Evolutionary conservation across 2,113 vertebrate genomes (phyloP), one percentile per base, ranked within the genome.

Genomic region (Pungitius pungitius): DNA sequence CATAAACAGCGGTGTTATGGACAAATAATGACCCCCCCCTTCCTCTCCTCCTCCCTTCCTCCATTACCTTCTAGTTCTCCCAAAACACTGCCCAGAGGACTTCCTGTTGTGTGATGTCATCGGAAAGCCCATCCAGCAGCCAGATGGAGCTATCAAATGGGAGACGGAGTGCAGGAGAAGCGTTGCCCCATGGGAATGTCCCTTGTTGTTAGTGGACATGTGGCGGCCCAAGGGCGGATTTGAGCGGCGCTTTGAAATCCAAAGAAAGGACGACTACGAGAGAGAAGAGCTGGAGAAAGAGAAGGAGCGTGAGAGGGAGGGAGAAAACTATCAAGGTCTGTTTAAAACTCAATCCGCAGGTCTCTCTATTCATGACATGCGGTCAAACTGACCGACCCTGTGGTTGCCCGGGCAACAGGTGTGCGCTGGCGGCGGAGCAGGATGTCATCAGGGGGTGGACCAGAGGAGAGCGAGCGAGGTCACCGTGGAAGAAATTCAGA

Each of bases 141-240:
- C 93, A 88, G 92, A 94, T 85, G 93, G 93, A 77, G 87, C 86
- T 63, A 78, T 94, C 82, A 90, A 91, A 56, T 95, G 94, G 93
- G 92, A 94, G 85, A 95, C 93, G 35, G 95, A 96, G 78, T 94
- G 95, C 81, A 91, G 96, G 79, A 94, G 96, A 89, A 92, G 93
- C 5, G 93, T 96, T 84, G 95, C 95, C 40, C 92, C 95, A 35
- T 91, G 93, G 64, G 96, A 97, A 92, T 94, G 96, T 75, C 96
- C 96, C 26, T 85, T 97, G 80, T 92, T 97, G 83, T 92, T 97
- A 72, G 95, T 96, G 82, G 95, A 97, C 84, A 95, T 97, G 90
- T 97, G 96, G 96, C 93, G 95, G 60, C 96, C 95, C n/a, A 96
- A 96, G 80, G 94, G 95, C 0, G 96, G 96, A 30, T 96, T 95